These are phyloP conservation scores for Ammodramus savannarum DNA, from an alignment of 2,113 vertebrate species.

Conservation along the genomic window DNA sequence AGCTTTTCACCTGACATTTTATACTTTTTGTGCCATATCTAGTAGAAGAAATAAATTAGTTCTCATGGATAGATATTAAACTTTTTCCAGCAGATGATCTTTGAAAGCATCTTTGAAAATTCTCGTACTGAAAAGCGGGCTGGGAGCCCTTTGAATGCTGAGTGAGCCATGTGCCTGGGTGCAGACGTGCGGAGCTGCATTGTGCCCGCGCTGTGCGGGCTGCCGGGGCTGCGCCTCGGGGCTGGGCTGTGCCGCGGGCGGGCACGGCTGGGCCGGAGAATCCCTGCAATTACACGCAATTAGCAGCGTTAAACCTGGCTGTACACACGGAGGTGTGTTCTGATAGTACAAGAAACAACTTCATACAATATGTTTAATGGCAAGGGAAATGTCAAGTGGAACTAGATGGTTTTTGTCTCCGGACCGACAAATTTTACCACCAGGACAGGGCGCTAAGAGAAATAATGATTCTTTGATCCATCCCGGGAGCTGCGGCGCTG, in stretches of 20 bases:
- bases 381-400: background rate
- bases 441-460: background rate
- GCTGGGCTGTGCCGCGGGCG: background rate
- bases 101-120: background rate
- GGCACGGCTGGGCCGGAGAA: background rate
- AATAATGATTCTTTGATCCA: background rate
- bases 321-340: background rate
- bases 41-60: background rate
- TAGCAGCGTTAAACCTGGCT: background rate
- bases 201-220: background rate
- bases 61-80: background rate
- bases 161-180: fast-evolving
- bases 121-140: background rate
- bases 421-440: background rate
- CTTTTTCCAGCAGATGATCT: background rate
- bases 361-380: background rate
- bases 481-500: background rate
- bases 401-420: fast-evolving
- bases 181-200: background rate
- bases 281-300: background rate
- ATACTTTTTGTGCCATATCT: background rate
- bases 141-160: fast-evolving
- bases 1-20: constrained; percentile 43
- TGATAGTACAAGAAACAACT: background rate
- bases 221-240: background rate